Base-by-base conservation (phyloP, 2,797 vertebrate species). In the Thripadectes ignobilis region DNA sequence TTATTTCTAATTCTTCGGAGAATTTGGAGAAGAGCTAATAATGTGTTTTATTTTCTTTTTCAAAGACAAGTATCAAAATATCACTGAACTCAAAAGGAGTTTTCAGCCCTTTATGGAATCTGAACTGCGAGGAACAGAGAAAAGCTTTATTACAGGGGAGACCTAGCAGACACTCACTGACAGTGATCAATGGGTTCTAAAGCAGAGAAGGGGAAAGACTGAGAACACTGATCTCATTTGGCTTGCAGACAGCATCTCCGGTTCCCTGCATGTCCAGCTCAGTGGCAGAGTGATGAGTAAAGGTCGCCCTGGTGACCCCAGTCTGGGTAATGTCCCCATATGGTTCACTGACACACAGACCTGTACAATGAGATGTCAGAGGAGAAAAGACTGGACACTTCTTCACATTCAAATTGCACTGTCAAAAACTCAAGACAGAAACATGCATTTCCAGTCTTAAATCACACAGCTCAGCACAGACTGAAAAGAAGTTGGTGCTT, bases 361-460 rank as follows among this genome's bases (percentile, higher is more conserved):
- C 79, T 59, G 58, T 16, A 41, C 85, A 73, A 76, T 76, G 62
- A 94, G 89, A 82, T 93, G 92, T 43, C 91, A 92, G 63, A 76
- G 59, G 51, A 85, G 66, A 27, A 69, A 89, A 52, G 26, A 49
- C 66, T 55, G 79, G 73, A 84, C 69, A 69, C 48, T 92, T 91
- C 87, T 76, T 92, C 59, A 81, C 52, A 61, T 66, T 88, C 63
- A 91, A 92, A 93, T 69, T 68, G 45, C 16, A 12, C 48, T 95
- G 85, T 81, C 89, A 91, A 81, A 94, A 85, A 65, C 77, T 91
- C 77, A 46, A 76, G 88, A 67, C 26, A 91, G 27, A 84, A 88
- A 54, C 39, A n/a, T 46, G 69, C 15, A 75, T 92, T 95, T 94
- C 88, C 76, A 52, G 34, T 59, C 82, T 88, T 83, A 88, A 89